Evolutionary conservation across 2,113 vertebrate species (phyloP), one percentile per base, ranked within the genome.

Genomic region (Pomatorhinus ruficollis): DNA sequence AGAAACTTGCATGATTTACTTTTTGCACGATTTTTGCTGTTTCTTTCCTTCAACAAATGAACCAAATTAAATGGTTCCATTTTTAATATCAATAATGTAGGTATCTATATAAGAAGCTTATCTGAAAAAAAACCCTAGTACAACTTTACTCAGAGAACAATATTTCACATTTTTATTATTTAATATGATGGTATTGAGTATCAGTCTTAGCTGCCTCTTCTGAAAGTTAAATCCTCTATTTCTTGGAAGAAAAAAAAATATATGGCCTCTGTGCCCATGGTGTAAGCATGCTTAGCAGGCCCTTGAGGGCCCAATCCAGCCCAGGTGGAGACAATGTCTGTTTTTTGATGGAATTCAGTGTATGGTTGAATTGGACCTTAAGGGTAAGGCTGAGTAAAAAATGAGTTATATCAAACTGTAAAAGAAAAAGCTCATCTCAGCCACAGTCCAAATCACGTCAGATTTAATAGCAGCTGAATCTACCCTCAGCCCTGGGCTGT

Each of bases 371-470:
- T 61, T 10, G 10, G n/a, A 81, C 60, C 83, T 89, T 78, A 53
- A 94, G 95, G 78, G 66, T 64, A 91, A 70, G 37, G 28, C 56
- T 95, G 91, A 78, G 91, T 95, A 37, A 91, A 95, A 92, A 92
- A 92, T 66, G 24, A 82, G 24, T 84, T 94, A 44, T 80, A 94
- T 64, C 54, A 64, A 87, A 68, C 27, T 71, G 39, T 70, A 47
- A 89, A 92, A 82, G 50, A 52, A 71, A 80, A 82, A 71, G 7
- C 21, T 92, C 12, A 27, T 92, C 64, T 91, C 56, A 60, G 60
- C 31, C 40, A 53, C 27, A 75, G 10, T 60, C 61, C 77, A 92
- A 91, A 83, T 87, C 65, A 39, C 3, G 27, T 89, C 89, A 92
- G 17, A 35, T 89, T 89, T 90, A 77, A 90, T 7, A 82, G 63